These are phyloP conservation scores for Notamacropus eugenii DNA, from an alignment of 2,797 vertebrate species.

Conservation along the genomic window DNA sequence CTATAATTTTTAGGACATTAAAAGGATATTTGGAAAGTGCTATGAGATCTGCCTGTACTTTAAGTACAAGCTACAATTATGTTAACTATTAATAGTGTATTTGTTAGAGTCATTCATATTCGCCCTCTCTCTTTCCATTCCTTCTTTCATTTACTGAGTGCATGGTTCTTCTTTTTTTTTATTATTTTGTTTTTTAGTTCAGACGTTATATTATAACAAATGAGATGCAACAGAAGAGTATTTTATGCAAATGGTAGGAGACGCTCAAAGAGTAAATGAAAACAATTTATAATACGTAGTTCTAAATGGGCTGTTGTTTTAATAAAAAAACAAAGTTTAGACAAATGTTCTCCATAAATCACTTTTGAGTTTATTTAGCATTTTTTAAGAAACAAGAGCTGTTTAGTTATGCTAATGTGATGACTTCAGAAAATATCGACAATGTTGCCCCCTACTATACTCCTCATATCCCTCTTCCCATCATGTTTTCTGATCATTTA, in stretches of 20 bases:
- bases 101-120: conserved; percentile 63
- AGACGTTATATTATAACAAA: conserved; percentile 78
- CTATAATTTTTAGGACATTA: neutral
- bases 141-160: conserved; percentile 55
- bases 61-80: neutral
- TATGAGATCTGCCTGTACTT: neutral
- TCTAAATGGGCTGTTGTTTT: conserved; percentile 79
- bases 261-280: conserved; percentile 79
- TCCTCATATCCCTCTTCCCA: neutral
- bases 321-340: conserved; percentile 75
- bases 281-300: conserved; percentile 80
- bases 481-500: conserved; percentile 39
- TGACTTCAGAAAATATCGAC: conserved; percentile 59
- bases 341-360: conserved; percentile 81
- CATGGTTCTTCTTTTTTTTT: conserved; percentile 50
- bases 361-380: conserved; percentile 67
- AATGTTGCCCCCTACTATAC: neutral
- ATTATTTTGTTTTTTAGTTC: conserved; percentile 67
- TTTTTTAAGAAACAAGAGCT: conserved; percentile 46
- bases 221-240: conserved; percentile 74
- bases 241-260: conserved; percentile 78
- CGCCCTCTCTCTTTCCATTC: conserved; percentile 9
- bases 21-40: neutral
- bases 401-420: conserved; percentile 65
- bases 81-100: conserved; percentile 41